These are phyloP conservation scores for Oikopleura dioica DNA, from an alignment of 23 tunicate species.

Conservation along the genomic window DNA sequence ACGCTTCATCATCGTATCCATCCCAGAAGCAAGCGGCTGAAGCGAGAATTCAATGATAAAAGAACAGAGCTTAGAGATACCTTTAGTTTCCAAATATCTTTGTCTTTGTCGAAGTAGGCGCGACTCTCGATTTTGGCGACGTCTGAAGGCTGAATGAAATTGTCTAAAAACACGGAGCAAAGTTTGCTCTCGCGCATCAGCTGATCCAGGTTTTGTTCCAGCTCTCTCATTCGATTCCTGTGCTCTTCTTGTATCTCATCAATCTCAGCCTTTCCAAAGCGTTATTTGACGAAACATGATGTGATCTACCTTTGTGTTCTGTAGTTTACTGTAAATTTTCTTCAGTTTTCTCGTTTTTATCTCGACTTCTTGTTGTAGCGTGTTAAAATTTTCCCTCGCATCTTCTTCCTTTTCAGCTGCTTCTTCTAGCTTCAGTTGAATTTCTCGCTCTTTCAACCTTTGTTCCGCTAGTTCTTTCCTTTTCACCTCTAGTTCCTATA, in stretches of 20 bases:
- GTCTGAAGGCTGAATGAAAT: slow-evolving; percentile 57
- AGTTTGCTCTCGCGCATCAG: slow-evolving; percentile 44
- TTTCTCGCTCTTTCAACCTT: slow-evolving; percentile 32
- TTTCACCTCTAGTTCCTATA: slow-evolving; percentile 39
- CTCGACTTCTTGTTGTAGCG: slow-evolving; percentile 75
- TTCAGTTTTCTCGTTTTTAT: slow-evolving; percentile 53
- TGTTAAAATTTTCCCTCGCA: slow-evolving; percentile 49
- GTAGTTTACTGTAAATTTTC: slow-evolving; percentile 54
- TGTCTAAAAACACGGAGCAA: slow-evolving; percentile 31
- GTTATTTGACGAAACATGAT: too few species aligned
- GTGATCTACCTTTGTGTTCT: slow-evolving; percentile 24
- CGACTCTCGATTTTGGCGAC: slow-evolving; percentile 37
- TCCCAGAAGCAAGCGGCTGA: too few species aligned
- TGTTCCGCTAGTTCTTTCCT: slow-evolving; percentile 47
- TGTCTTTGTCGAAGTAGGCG: slow-evolving; percentile 31
- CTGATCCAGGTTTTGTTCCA: slow-evolving; percentile 28
- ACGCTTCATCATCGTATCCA: slow-evolving; percentile 59
- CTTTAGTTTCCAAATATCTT: slow-evolving; percentile 21
- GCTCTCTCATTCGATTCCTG: slow-evolving; percentile 28
- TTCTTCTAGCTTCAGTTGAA: slow-evolving; percentile 42
- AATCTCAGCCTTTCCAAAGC: slow-evolving; percentile 38
- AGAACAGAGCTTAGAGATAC: too few species aligned
- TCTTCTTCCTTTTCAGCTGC: slow-evolving; percentile 48
- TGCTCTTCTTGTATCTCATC: slow-evolving; percentile 27
- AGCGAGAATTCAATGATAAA: too few species aligned